Base-by-base conservation (phyloP, 2,113 vertebrate species). In the Chiloscyllium plagiosum region DNA sequence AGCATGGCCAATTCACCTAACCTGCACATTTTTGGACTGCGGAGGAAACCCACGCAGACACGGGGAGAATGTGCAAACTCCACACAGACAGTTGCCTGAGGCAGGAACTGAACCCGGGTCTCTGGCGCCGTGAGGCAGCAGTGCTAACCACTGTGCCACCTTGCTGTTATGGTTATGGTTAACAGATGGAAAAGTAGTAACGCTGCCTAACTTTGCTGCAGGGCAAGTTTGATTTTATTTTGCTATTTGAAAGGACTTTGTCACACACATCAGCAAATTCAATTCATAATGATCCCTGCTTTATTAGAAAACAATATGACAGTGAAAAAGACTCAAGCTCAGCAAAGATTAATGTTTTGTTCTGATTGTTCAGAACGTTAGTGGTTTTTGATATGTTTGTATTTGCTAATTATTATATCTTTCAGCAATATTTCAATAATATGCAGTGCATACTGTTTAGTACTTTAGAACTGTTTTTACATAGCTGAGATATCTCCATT, bases 381-480 rank as follows among this genome's bases (percentile, higher is more conserved):
- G n/a, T 15, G n/a, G 37, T 37, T 80, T 83, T 78, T n/a, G 2
- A 29, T 78, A 13, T 83, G 78, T 42, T 37, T 83, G 37, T 13
- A 83, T 83, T 15, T 87, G 47, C 61, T 90, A 90, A 61, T 90
- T 56, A 89, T 89, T 56, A 61, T 90, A 90, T 33, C 61, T 83
- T 61, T 90, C 26, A 90, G 26, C 87, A 90, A n/a, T 61, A 52
- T 33, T 26, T 61, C 78, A 42, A 61, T 17, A 61, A 33, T 61
- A 52, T 61, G 87, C 33, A 90, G 26, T 29, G 61, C 29, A 13
- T 90, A 90, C 52, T 90, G 26, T 83, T 83, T 3, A 17, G 78
- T 78, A 4, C 78, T 42, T 33, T 4, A 24, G 42, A 42, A 86
- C 12, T 8, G 5, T 90, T 12, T 61, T 90, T 15, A 61, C 3